These are phyloP conservation scores for Falco peregrinus DNA, from an alignment of 2,797 vertebrate species.

Conservation along the genomic window DNA sequence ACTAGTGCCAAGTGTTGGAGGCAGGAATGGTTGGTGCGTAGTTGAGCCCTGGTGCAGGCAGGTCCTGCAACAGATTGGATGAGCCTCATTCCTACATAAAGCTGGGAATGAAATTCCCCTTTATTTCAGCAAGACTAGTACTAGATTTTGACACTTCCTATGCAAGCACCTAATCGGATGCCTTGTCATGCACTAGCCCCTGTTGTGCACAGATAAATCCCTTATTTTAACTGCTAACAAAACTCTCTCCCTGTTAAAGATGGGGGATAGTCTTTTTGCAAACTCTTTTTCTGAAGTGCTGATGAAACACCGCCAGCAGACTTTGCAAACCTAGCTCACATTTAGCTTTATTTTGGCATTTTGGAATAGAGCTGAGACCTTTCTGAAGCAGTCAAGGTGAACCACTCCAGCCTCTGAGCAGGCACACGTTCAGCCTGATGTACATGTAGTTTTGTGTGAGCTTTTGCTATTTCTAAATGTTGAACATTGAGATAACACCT, in stretches of 20 bases:
- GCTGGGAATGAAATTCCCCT: not conserved
- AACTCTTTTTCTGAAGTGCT: not conserved
- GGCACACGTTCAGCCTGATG: accelerated
- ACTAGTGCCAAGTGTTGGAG: accelerated
- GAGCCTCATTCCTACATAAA: not conserved
- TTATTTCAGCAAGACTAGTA: not conserved
- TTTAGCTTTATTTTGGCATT: not conserved
- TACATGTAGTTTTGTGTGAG: not conserved
- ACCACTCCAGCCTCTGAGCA: not conserved
- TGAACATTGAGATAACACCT: not conserved
- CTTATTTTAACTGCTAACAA: not conserved
- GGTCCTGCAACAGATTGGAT: not conserved
- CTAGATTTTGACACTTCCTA: not conserved
- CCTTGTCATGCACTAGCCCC: accelerated
- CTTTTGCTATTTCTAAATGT: not conserved
- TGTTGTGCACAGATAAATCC: accelerated
- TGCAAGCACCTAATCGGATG: not conserved
- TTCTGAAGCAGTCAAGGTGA: not conserved
- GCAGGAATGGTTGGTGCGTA: accelerated
- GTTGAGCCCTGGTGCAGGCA: accelerated
- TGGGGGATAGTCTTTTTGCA: not conserved
- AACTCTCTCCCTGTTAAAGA: not conserved
- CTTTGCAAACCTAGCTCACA: not conserved
- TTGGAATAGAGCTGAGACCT: not conserved
- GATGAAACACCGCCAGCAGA: not conserved